phyloP scores from a whole-genome alignment of 2,797 vertebrate genomes.

The Pristis pectinata region DNA sequence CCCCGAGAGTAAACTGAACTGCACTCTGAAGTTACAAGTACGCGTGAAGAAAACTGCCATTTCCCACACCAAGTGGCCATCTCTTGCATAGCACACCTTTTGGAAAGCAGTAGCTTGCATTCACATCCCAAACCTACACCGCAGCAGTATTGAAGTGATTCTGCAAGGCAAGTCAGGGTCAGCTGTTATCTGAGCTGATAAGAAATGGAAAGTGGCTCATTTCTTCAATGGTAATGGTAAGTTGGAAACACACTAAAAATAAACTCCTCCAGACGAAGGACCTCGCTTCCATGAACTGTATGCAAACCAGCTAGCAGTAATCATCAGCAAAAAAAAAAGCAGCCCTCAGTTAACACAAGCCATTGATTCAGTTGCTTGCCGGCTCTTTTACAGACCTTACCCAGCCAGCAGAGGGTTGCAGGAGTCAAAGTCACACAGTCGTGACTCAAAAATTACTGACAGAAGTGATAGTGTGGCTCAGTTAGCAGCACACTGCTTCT shows the following conservation, averaged over 20 bases:
- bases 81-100: neutral
- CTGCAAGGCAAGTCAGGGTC: neutral
- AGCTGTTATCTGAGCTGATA: neutral
- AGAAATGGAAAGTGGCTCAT: neutral
- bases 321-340: neutral
- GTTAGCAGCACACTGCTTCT: neutral
- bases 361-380: neutral
- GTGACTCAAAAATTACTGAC: neutral
- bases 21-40: neutral
- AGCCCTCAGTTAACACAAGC: neutral
- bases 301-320: neutral
- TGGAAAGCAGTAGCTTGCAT: neutral
- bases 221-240: neutral
- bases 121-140: neutral
- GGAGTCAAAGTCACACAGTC: neutral
- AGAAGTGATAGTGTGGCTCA: neutral
- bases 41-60: neutral
- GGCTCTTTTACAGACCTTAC: neutral
- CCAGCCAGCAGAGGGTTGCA: neutral
- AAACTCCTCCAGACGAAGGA: neutral
- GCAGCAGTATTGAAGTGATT: neutral
- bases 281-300: neutral
- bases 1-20: neutral
- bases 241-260: neutral
- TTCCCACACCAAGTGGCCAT: neutral